Percentiles rank a stretch among this genome's conserved stretches.
phyloP scores from a whole-genome alignment of 2,888 invertebrate species.

The Nephrocerus scutellatus region DNA sequence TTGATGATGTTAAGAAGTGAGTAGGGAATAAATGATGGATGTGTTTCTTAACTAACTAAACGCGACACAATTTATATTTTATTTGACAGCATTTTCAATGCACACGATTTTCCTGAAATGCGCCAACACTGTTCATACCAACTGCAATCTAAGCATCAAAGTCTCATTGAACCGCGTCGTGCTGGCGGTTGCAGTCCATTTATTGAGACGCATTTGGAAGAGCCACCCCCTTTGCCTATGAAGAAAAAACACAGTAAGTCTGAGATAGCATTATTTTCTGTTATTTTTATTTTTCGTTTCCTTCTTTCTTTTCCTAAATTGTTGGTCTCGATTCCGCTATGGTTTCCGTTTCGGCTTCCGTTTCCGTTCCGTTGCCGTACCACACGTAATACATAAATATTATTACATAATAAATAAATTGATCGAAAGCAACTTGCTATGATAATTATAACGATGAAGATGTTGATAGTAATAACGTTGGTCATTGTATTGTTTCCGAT shows the following conservation, averaged over 20 bases:
- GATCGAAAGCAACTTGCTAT: too few species aligned
- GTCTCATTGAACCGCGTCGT: slow-evolving; percentile 41
- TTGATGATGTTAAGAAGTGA: slow-evolving; percentile 48
- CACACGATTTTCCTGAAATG: slow-evolving; percentile 47
- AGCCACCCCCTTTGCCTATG: slow-evolving; percentile 83
- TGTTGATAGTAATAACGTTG: too few species aligned
- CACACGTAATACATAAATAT: too few species aligned
- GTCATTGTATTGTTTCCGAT: too few species aligned
- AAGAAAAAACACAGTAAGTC: slow-evolving; percentile 95
- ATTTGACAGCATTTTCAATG: slow-evolving; percentile 24
- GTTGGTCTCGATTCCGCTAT: too few species aligned
- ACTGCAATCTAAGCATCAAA: slow-evolving; percentile 46
- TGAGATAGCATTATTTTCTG: slow-evolving; percentile 25
- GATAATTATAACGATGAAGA: too few species aligned
- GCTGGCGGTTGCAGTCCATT: slow-evolving; percentile 23
- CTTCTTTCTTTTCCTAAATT: slow-evolving; percentile 16
- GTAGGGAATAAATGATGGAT: slow-evolving; percentile 6
- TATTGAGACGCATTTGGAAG: slow-evolving; percentile 50
- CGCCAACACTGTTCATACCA: slow-evolving; percentile 33
- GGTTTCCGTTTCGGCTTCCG: too few species aligned
- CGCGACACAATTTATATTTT: neutral
- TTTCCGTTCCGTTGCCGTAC: too few species aligned
- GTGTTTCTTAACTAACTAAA: neutral
- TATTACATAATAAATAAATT: too few species aligned
- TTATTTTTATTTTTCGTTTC: slow-evolving; percentile 29